Conservation (phyloP, 1,140 invertebrate genomes). For the Rhyacophila brunnea region DNA sequence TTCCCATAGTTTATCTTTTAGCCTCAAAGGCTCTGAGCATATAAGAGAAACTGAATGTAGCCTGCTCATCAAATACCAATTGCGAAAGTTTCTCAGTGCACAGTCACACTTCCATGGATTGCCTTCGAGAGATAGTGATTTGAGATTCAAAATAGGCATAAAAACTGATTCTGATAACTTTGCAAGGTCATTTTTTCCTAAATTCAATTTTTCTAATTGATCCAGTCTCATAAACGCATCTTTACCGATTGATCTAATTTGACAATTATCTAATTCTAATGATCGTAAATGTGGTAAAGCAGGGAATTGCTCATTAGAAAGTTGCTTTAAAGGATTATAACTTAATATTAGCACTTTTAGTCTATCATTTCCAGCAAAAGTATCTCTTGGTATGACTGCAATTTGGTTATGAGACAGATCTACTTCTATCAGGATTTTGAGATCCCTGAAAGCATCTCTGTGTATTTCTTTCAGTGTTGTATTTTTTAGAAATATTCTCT, state of each 20-base stretch:
- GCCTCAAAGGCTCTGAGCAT: conserved; percentile 60
- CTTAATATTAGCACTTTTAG: conserved; percentile 67
- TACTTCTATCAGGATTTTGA: conserved; percentile 77
- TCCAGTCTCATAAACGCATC: conserved; percentile 66
- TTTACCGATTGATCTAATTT: conserved; percentile 61
- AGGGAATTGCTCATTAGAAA: conserved; percentile 69
- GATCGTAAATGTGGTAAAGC: conserved; percentile 67
- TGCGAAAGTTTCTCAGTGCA: conserved; percentile 68
- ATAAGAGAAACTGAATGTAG: conserved; percentile 65
- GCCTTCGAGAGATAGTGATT: conserved; percentile 69
- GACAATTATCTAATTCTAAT: conserved; percentile 70
- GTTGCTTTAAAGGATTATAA: conserved; percentile 66
- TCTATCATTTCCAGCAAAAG: conserved; percentile 74
- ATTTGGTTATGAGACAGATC: conserved; percentile 77
- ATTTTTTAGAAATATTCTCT: conserved; percentile 69
- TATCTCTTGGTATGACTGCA: conserved; percentile 63
- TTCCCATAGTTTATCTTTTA: conserved; percentile 65
- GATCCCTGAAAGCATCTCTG: conserved; percentile 71
- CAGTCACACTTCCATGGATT: conserved; percentile 86
- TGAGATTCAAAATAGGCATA: conserved; percentile 64
- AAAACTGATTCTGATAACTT: conserved; percentile 66
- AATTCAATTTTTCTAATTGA: conserved; percentile 67
- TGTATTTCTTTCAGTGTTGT: conserved; percentile 68
- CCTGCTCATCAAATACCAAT: conserved; percentile 68
- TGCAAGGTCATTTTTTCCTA: conserved; percentile 68